Percentiles rank a stretch among this genome's conserved stretches.
Evolutionary conservation across 2,797 vertebrate genomes (phyloP).

Genomic region (Gymnothorax javanicus): DNA sequence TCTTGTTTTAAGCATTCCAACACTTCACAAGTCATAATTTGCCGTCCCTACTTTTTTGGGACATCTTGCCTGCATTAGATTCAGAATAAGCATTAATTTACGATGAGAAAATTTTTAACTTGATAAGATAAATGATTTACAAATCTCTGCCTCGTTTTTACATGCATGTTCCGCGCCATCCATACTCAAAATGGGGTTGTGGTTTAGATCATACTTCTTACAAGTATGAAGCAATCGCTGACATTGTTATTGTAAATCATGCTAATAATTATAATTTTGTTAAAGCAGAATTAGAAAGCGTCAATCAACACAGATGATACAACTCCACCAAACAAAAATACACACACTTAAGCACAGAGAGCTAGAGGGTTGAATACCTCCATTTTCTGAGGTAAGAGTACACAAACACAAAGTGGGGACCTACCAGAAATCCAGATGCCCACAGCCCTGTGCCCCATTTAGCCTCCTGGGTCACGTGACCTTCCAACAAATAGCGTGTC

Average conservation of each 20-base stretch:
- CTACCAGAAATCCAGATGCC: slow-evolving; percentile 69
- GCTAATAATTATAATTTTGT: neutral
- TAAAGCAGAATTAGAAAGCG: neutral
- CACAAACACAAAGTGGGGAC: slow-evolving; percentile 23
- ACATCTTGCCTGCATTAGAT: too few relatives aligned
- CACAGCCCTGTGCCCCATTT: slow-evolving; percentile 70
- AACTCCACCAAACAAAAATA: slow-evolving; percentile 7
- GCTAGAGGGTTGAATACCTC: neutral
- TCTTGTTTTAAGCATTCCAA: too few relatives aligned
- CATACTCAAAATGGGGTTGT: neutral
- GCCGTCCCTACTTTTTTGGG: too few relatives aligned
- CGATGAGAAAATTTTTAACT: too few relatives aligned
- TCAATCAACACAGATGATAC: neutral
- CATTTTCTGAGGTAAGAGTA: neutral
- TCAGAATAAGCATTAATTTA: too few relatives aligned
- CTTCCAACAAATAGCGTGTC: slow-evolving; percentile 63
- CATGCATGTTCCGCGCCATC: neutral
- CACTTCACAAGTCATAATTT: too few relatives aligned
- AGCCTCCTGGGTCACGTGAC: slow-evolving; percentile 72
- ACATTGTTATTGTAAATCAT: neutral
- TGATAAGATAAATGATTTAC: too few relatives aligned
- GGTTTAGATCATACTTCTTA: neutral
- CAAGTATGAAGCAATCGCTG: neutral
- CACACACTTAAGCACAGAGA: neutral
- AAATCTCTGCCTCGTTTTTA: too few relatives aligned